These are phyloP conservation scores for Bombus picipes DNA, from an alignment of 1,140 invertebrate species.

Conservation along the genomic window DNA sequence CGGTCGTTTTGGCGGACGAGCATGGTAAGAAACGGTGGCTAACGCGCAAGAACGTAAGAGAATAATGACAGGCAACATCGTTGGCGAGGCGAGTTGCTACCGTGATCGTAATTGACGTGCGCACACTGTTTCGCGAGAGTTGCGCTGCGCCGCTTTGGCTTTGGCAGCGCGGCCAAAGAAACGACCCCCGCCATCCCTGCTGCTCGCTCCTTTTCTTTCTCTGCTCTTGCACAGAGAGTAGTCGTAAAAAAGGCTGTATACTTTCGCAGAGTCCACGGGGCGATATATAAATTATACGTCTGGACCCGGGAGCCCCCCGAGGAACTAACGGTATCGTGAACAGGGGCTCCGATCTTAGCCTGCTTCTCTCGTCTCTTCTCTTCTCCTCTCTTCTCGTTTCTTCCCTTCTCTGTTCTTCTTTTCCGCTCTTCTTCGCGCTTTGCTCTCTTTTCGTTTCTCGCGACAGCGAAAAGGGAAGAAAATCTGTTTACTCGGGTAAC, in stretches of 20 bases:
- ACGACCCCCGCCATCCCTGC: neutral
- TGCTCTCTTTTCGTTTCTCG: neutral
- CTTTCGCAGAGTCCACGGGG: constrained; percentile 64
- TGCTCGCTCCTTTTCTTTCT: constrained; percentile 3
- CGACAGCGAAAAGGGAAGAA: constrained; percentile 66
- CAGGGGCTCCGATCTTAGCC: constrained; percentile 60
- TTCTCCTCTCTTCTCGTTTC: neutral
- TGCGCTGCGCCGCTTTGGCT: constrained; percentile 16
- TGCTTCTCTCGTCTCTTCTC: constrained; percentile 14
- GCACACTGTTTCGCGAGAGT: constrained; percentile 55
- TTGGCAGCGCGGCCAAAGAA: constrained; percentile 31
- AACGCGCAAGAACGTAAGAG: constrained; percentile 22
- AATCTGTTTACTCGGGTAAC: constrained; percentile 53
- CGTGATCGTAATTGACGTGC: constrained; percentile 71
- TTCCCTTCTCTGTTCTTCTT: neutral
- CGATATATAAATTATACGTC: constrained; percentile 79
- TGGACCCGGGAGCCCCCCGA: constrained; percentile 68
- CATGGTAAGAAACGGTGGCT: constrained; percentile 23
- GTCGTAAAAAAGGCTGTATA: constrained; percentile 60
- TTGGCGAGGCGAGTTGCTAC: constrained; percentile 63
- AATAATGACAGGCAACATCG: constrained; percentile 59
- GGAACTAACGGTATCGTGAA: constrained; percentile 71
- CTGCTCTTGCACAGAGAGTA: neutral
- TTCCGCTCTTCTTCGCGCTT: neutral
- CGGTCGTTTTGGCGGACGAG: constrained; percentile 19